A percentile compares a stretch with the other conserved stretches of the same genome.
Conservation (phyloP, 1,140 invertebrate genomes). For the Hylaeus volcanicus region DNA sequence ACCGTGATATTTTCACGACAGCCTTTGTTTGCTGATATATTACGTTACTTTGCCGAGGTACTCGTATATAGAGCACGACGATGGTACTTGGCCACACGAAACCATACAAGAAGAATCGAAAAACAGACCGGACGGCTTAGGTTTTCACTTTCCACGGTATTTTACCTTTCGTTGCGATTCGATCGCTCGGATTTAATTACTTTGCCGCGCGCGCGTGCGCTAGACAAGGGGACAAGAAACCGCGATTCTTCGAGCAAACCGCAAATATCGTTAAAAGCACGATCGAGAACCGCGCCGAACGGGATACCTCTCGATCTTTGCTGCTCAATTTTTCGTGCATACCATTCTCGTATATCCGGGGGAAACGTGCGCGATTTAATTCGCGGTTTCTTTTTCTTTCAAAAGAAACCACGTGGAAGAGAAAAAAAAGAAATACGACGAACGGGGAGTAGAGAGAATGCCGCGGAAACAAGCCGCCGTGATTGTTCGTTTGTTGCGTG, state of each 20-base stretch:
- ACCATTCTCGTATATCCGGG: too few species aligned
- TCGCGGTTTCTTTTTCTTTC: background rate
- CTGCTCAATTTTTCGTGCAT: background rate
- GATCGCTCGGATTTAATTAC: too few species aligned
- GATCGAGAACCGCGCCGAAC: too few species aligned
- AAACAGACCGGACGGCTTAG: background rate
- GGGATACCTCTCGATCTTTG: background rate
- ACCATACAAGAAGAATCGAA: background rate
- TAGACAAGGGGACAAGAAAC: too few species aligned
- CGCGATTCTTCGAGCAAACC: too few species aligned
- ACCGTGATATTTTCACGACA: constrained; percentile 42
- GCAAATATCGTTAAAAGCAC: too few species aligned
- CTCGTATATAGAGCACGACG: background rate
- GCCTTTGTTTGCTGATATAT: constrained; percentile 14
- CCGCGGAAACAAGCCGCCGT: background rate
- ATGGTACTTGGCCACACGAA: background rate
- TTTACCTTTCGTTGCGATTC: too few species aligned
- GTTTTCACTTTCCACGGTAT: too few species aligned
- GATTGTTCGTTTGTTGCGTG: constrained; percentile 37
- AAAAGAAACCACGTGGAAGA: background rate
- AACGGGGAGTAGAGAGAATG: constrained; percentile 21
- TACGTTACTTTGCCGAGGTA: background rate
- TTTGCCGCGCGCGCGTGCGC: too few species aligned
- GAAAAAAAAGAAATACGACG: background rate
- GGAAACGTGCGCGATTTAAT: constrained; percentile 26